Conservation (phyloP, 2,113 vertebrate species). For the Mystacornis crossleyi region DNA sequence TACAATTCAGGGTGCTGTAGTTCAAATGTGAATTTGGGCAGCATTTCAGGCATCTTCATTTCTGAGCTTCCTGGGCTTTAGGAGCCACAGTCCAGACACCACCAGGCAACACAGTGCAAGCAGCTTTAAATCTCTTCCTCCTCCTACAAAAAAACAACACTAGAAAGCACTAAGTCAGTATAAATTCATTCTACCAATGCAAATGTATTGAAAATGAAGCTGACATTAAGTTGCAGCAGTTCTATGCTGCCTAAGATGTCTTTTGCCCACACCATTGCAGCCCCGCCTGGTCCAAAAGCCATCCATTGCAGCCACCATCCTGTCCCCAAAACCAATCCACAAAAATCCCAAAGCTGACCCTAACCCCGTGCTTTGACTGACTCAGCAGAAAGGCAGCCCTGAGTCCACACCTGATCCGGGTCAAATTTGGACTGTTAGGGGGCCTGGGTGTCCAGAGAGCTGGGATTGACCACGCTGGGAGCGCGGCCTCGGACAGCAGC, state of each 20-base stretch:
- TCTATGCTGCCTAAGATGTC: neutral
- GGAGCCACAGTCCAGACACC: neutral
- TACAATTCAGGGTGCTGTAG: rapidly evolving
- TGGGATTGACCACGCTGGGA: neutral
- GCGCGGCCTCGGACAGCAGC: neutral
- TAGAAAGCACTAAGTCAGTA: neutral
- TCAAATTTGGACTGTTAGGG: too few relatives aligned
- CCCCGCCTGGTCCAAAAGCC: neutral
- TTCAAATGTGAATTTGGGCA: neutral
- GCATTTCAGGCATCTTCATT: neutral
- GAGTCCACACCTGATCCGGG: too few relatives aligned
- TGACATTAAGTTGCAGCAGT: neutral
- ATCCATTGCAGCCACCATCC: neutral
- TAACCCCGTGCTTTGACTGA: rapidly evolving
- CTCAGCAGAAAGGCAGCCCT: neutral
- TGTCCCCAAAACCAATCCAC: neutral
- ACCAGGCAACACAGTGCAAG: neutral
- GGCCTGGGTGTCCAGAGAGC: neutral
- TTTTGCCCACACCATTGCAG: neutral
- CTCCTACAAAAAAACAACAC: neutral
- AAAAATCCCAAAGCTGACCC: neutral
- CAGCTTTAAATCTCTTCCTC: neutral
- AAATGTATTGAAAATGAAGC: neutral
- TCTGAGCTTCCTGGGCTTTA: neutral
- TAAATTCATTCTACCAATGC: neutral